Base-by-base conservation (phyloP, 2,797 vertebrate genomes). In the Gymnoscopelus braueri region DNA sequence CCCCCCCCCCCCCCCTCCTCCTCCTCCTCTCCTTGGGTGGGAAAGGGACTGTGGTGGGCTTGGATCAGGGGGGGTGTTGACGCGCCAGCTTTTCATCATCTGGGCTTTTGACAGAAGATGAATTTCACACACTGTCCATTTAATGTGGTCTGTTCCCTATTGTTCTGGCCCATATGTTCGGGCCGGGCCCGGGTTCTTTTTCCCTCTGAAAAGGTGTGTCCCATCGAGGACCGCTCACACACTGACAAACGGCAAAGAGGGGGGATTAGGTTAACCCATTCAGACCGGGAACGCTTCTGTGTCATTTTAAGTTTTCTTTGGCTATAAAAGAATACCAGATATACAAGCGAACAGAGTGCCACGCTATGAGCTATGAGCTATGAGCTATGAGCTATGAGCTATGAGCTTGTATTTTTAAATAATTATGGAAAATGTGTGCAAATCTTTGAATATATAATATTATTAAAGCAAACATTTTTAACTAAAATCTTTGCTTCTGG, bases 121-220 rank as follows among this genome's bases (percentile, higher is more conserved):
- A 57, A 87, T 88, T 85, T 88, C 72, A 75, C 65, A 75, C 83
- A 80, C 71, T 83, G 81, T 88, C 73, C 78, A 67, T 88, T 87
- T 88, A 84, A 70, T 58, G 32, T 7, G 23, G 75, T 74, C 48
- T 4, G 58, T 66, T 82, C 60, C 71, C 69, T n/a, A 49, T 74
- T 71, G 78, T 81, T 84, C 58, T 63, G 57, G 68, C 57, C 78
- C 77, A 85, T 80, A 71, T 88, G 82, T 78, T 78, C 63, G 67
- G 50, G 63, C 52, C 4, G 15, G 19, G 69, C 58, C n/a, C 39
- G 15, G 55, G 49, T 44, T 74, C 53, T 72, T 60, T 82, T 77
- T 58, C 57, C 47, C 62, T 35, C 14, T 5, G 13, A 15, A n/a
- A 39, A 65, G 50, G 60, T 74, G 59, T 47, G 55, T 49, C 67